phyloP scores from a whole-genome alignment of 2,888 invertebrate genomes.

The Dasypolia templi region DNA sequence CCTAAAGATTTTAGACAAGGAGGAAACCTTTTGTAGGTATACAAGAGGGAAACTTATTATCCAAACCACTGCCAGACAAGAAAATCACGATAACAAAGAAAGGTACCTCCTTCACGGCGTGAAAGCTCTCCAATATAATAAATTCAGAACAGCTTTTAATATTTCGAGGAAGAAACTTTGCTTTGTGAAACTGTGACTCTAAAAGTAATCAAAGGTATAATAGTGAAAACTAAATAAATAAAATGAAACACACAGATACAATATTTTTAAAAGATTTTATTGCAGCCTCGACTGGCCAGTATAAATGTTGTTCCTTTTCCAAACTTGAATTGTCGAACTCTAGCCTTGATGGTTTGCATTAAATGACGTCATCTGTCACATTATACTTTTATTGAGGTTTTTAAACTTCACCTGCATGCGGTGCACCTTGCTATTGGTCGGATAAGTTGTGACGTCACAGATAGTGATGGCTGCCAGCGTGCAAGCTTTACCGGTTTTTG shows the following conservation, averaged over 20 bases:
- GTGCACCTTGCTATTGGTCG: conserved; percentile 44
- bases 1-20: not conserved
- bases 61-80: not conserved
- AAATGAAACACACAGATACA: conserved; percentile 8
- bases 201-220: not conserved
- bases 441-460: conserved; percentile 32
- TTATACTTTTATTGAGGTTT: conserved; percentile 32
- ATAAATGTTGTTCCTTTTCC: conserved; percentile 41
- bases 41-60: conserved; percentile 24
- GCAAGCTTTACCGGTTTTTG: conserved; percentile 47
- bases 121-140: conserved; percentile 11
- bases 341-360: conserved; percentile 51
- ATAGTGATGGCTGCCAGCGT: conserved; percentile 39
- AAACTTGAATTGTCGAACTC: conserved; percentile 58
- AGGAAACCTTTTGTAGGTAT: not conserved
- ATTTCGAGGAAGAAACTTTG: not conserved
- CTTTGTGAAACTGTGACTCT: not conserved
- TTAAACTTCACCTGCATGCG: conserved; percentile 44
- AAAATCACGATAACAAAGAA: conserved; percentile 15
- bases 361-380: conserved; percentile 54
- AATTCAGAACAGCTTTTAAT: not conserved
- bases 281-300: not conserved
- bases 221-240: not conserved
- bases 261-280: conserved; percentile 8
- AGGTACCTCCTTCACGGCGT: not conserved